Percentiles rank a stretch among this genome's conserved stretches.
phyloP scores from a whole-genome alignment of 2,888 invertebrate genomes.

The Drymonia ruficornis region DNA sequence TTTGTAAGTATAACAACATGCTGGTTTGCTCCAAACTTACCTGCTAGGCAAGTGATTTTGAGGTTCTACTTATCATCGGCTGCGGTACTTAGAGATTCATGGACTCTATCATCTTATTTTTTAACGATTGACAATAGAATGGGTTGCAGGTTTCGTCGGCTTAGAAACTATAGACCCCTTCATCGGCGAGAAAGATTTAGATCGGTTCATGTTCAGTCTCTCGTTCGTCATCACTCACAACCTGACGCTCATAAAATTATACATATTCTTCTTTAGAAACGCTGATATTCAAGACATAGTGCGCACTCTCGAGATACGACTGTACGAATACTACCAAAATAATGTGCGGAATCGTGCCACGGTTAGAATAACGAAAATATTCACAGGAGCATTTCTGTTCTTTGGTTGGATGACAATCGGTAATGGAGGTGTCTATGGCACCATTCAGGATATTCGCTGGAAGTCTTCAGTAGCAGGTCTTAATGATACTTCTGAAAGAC shows the following conservation, averaged over 20 bases:
- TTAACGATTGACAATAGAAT: too few relatives aligned
- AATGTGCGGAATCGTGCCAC: constrained; percentile 56
- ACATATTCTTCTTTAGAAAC: constrained; percentile 74
- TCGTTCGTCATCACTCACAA: constrained; percentile 79
- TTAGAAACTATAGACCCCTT: constrained; percentile 79
- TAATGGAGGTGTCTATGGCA: constrained; percentile 70
- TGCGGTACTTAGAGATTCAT: too few relatives aligned
- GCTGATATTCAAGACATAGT: constrained; percentile 70
- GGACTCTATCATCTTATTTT: too few relatives aligned
- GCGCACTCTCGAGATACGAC: constrained; percentile 62
- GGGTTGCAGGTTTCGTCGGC: constrained; percentile 76
- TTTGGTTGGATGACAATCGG: constrained; percentile 78
- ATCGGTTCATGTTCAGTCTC: constrained; percentile 78
- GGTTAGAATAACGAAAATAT: constrained; percentile 58
- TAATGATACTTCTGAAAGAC: constrained; percentile 54
- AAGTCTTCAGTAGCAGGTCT: constrained; percentile 54
- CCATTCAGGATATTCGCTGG: constrained; percentile 70
- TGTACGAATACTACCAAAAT: constrained; percentile 71
- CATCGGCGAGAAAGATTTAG: constrained; percentile 73
- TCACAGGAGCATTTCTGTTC: constrained; percentile 67
- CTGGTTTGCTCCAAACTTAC: too few relatives aligned
- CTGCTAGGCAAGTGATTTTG: too few relatives aligned
- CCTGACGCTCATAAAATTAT: constrained; percentile 72
- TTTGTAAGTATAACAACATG: too few relatives aligned
- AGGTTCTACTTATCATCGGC: too few relatives aligned